Evolutionary conservation across 2,797 vertebrate species (phyloP).

Genomic region (Gorsachius magnificus): DNA sequence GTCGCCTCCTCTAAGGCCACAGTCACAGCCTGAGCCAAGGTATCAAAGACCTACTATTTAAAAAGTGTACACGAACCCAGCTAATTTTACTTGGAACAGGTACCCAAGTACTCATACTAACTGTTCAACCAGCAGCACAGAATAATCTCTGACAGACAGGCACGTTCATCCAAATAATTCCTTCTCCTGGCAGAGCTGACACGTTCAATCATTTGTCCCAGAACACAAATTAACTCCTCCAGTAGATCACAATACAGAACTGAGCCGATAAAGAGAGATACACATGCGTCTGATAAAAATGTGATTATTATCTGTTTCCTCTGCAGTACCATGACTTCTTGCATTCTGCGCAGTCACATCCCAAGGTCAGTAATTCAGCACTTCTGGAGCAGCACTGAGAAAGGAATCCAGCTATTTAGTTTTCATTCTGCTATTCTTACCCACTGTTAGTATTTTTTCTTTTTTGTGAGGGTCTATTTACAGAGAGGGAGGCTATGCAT

Average conservation of each 20-base stretch:
- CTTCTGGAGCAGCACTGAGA: not conserved
- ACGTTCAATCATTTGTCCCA: not conserved
- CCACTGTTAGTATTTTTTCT: not conserved
- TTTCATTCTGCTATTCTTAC: not conserved
- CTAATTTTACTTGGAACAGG: not conserved
- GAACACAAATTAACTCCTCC: not conserved
- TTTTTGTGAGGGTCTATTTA: not conserved
- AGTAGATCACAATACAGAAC: not conserved
- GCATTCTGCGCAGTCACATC: not conserved
- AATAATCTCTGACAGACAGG: not conserved
- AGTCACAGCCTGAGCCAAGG: not conserved
- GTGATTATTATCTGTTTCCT: not conserved
- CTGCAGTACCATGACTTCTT: not conserved
- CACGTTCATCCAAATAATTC: not conserved
- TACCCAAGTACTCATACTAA: not conserved
- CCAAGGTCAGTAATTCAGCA: not conserved
- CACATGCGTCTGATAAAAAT: not conserved
- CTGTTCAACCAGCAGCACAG: not conserved
- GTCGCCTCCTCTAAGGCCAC: not conserved
- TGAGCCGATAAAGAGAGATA: not conserved
- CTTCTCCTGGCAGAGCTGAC: not conserved
- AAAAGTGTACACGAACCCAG: not conserved
- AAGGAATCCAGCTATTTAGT: not conserved
- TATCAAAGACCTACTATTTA: not conserved
- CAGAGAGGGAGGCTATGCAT: not conserved